Base-by-base conservation (phyloP, 2,113 vertebrate species). In the Cebidichthys violaceus region DNA sequence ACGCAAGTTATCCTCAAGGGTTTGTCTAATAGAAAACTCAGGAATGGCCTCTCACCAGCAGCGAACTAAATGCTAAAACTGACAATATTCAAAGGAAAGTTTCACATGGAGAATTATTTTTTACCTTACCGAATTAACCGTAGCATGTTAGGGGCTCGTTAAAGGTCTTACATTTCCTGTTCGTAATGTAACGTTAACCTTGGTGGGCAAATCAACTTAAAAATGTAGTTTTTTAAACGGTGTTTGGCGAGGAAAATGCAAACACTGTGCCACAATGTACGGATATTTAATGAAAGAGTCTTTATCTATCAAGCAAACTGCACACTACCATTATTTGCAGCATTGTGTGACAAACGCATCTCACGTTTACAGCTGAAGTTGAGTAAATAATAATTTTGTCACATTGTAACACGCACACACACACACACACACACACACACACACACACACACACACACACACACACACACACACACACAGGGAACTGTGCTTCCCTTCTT, bases 71-170 rank as follows among this genome's bases (percentile, higher is more conserved):
- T 59, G 41, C 4, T 52, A 7, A 41, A 59, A 52, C 9, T n/a
- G 1, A 0, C 0, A 41, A 20, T 52, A 52, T 69, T 39, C 0
- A 1, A 65, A 55, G 3, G 39, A 9, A 35, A 37, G 0, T 18
- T 1, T 37, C 5, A 6, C 10, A 39, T n/a, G 9, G 10, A 15
- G 13, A 31, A 13, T 33, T 41, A 14, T 29, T 6, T 20, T 43
- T 22, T n/a, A 9, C 9, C 13, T 18, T 1, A 33, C 67, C 41
- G 39, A 71, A 80, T 50, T 20, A 1, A 33, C 8, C 4, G 4
- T 2, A 3, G 4, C 9, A 50, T 4, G 0, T 0, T 2, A 0
- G 5, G 20, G 18, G 33, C 4, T 22, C 6, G 0, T 66, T 2
- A 4, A 27, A 65, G 0, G 4, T 41, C 9, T 60, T 17, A 7